phyloP scores from a whole-genome alignment of 1,140 invertebrate species.

The Heterodera carotae region DNA sequence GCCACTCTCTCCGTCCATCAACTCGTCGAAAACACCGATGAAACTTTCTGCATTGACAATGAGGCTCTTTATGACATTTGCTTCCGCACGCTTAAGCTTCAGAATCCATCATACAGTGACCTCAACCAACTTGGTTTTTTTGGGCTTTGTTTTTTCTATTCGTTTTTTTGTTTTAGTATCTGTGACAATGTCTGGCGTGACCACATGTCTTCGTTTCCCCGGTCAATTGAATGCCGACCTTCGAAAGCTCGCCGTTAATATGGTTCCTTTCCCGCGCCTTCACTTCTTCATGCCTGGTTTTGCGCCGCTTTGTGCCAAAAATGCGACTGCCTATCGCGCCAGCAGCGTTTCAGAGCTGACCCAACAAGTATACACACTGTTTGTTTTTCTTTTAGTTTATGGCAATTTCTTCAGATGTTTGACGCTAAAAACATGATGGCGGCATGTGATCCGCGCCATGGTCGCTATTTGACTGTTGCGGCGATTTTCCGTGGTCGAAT shows the following conservation, averaged over 20 bases:
- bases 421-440: conserved; percentile 70
- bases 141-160: background rate
- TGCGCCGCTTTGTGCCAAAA: conserved; percentile 82
- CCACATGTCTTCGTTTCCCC: conserved; percentile 71
- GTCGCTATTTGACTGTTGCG: conserved; percentile 87
- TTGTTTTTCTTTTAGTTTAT: too few relatives aligned
- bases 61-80: conserved; percentile 81
- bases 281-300: conserved; percentile 96
- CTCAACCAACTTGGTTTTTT: conserved; percentile 73
- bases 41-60: conserved; percentile 72
- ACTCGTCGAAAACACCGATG: conserved; percentile 75
- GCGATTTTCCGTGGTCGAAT: conserved; percentile 88
- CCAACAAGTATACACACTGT: conserved; percentile 84
- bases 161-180: conserved; percentile 69
- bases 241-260: conserved; percentile 89
- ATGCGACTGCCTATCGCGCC: conserved; percentile 72
- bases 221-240: conserved; percentile 78
- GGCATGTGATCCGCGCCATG: conserved; percentile 81
- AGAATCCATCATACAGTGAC: conserved; percentile 78
- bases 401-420: conserved; percentile 78
- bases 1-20: conserved; percentile 75
- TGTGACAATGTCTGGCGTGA: conserved; percentile 80
- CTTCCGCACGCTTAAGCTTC: conserved; percentile 75
- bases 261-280: conserved; percentile 88
- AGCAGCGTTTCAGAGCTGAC: conserved; percentile 84